A percentile compares a stretch with the other conserved stretches of the same genome.
Evolutionary conservation across 2,797 vertebrate species (phyloP).

Genomic region (Gorsachius magnificus): DNA sequence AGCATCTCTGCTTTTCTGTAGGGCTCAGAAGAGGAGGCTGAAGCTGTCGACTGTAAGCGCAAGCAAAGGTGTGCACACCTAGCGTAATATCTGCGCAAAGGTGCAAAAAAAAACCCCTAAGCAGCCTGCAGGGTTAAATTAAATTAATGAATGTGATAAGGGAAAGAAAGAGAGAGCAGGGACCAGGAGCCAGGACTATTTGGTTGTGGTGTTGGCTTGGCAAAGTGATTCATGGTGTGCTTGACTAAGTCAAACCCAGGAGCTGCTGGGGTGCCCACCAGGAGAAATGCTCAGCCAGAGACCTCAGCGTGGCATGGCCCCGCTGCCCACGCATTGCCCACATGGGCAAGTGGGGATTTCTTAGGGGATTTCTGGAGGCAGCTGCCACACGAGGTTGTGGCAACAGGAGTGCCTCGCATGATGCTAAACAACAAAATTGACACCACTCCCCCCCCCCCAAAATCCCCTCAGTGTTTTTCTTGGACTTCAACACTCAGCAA

Average conservation of each 20-base stretch:
- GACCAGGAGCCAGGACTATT: neutral
- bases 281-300: neutral
- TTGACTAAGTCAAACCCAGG: neutral
- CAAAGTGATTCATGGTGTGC: neutral
- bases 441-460: neutral
- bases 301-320: accelerated
- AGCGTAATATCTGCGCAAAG: neutral
- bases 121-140: neutral
- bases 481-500: neutral
- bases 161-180: neutral
- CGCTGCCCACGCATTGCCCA: accelerated
- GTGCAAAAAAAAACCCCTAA: neutral
- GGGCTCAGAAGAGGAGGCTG: neutral
- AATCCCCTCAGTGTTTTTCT: neutral
- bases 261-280: neutral
- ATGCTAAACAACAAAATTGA: neutral
- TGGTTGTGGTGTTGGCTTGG: neutral
- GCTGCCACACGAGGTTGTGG: neutral
- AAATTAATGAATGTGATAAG: neutral
- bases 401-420: neutral
- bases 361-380: neutral
- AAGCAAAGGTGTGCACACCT: neutral
- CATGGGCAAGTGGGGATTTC: neutral
- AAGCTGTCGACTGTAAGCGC: neutral
- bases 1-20: neutral